Percentiles rank a stretch among this genome's conserved stretches.
Evolutionary conservation across 2,113 vertebrate species (phyloP).

Genomic region (Aviceda subcristata): DNA sequence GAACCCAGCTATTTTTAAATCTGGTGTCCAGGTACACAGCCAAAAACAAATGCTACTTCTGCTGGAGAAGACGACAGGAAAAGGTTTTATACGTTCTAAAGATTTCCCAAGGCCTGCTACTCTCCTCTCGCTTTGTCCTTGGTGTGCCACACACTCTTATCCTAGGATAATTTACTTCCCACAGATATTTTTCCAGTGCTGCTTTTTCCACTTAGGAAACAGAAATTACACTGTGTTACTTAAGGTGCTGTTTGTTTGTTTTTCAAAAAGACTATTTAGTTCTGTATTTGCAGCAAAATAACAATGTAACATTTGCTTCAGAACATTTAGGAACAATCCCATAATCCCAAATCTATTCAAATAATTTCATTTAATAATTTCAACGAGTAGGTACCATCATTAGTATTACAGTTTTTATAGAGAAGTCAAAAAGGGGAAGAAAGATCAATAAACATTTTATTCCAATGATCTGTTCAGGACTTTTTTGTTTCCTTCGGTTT

Average conservation of each 20-base stretch:
- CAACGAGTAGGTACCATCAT: neutral
- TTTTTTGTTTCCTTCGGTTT: neutral
- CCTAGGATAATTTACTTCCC: neutral
- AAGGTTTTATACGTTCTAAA: neutral
- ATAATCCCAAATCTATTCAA: neutral
- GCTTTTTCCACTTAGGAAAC: neutral
- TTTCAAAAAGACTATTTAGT: neutral
- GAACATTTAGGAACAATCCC: neutral
- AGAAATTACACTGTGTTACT: neutral
- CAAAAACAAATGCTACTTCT: constrained; percentile 8
- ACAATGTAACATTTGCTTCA: neutral
- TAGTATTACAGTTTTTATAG: neutral
- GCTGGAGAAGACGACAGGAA: neutral
- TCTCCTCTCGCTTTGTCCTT: neutral
- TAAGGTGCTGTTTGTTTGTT: neutral
- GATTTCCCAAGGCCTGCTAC: neutral
- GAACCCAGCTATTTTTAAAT: constrained; percentile 19
- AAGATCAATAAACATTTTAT: neutral
- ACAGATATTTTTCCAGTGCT: neutral
- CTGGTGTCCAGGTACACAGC: constrained; percentile 38
- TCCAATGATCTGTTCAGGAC: neutral
- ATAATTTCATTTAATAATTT: neutral
- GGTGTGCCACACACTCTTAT: neutral
- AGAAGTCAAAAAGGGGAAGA: neutral
- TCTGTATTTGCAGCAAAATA: neutral